Base-by-base conservation (phyloP, 1,140 invertebrate genomes). In the Cotesia typhae region DNA sequence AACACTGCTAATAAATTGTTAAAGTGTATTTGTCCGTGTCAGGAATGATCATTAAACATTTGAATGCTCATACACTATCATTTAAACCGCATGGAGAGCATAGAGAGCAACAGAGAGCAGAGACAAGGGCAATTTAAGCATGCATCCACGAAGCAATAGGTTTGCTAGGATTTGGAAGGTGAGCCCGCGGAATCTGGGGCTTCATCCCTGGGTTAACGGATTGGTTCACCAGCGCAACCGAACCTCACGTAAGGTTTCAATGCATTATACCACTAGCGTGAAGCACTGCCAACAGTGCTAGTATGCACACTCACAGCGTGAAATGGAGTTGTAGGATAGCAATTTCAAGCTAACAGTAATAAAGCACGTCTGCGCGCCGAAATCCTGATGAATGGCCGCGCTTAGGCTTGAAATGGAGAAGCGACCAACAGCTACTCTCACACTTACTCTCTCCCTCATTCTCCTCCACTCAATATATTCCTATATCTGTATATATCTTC, bases 361-460 rank as follows among this genome's bases (percentile, higher is more conserved):
- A 87, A 87, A 87, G 86, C 85, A 87, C 84, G 86, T 87, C 86
- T 87, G 83, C 85, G 82, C 85, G 84, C 84, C 85, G 84, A 87
- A 87, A 87, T 87, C 86, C 86, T 87, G 86, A 87, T 84, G 85
- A 87, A 87, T 87, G 83, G 86, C 81, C 81, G 81, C 85, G 86
- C 86, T 87, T 87, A 87, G 85, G 85, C 85, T 87, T 82, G 84
- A 87, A 87, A 87, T 87, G 85, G 84, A 87, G 85, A 85, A 85
- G 82, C 83, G 82, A 83, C 85, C 84, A 86, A 38, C 70, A 64
- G 82, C 79, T 80, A 79, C 81, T 84, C 82, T 83, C 82, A 79
- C 80, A 82, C 82, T 82, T 81, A 81, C 81, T 82, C 78, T 77
- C 79, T 80, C 79, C 70, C 77, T 72, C 75, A n/a, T 71, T 76